Percentiles rank a stretch among this genome's conserved stretches.
Evolutionary conservation across 1,140 invertebrate genomes (phyloP).

Genomic region (Gonatopus flavifemur): DNA sequence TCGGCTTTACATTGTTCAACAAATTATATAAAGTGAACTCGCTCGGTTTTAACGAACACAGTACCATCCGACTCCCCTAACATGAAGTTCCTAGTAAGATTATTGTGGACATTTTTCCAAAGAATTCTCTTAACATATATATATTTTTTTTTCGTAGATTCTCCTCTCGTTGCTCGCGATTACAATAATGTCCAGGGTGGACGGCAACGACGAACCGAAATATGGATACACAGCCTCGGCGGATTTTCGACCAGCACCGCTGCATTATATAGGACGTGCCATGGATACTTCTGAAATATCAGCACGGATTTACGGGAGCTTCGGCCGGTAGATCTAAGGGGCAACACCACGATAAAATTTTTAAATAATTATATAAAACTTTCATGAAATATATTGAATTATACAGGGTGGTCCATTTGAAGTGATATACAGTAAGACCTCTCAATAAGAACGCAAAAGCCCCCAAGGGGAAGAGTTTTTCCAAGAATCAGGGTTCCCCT

Average conservation of each 20-base stretch:
- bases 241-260: conserved; percentile 53
- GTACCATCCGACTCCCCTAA: conserved; percentile 36
- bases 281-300: conserved; percentile 64
- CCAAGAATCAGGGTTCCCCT: too few relatives aligned
- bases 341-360: too few relatives aligned
- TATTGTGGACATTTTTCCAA: conserved; percentile 17
- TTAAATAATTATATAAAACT: too few relatives aligned
- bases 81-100: conserved; percentile 50
- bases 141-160: conserved; percentile 22
- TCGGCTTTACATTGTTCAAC: conserved; percentile 31
- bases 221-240: conserved; percentile 23
- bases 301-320: too few relatives aligned
- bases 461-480: too few relatives aligned
- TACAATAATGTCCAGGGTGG: conserved; percentile 23
- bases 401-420: too few relatives aligned
- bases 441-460: too few relatives aligned
- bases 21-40: conserved; percentile 45
- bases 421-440: too few relatives aligned
- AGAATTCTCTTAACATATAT: background rate
- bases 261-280: conserved; percentile 58
- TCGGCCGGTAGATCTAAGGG: too few relatives aligned
- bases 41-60: conserved; percentile 25
- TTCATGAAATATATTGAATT: too few relatives aligned
- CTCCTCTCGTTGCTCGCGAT: conserved; percentile 26
- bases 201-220: conserved; percentile 17